Evolutionary conservation across 1,140 invertebrate species (phyloP), one percentile per base, ranked within the genome.

Genomic region (Drosophila cardini): DNA sequence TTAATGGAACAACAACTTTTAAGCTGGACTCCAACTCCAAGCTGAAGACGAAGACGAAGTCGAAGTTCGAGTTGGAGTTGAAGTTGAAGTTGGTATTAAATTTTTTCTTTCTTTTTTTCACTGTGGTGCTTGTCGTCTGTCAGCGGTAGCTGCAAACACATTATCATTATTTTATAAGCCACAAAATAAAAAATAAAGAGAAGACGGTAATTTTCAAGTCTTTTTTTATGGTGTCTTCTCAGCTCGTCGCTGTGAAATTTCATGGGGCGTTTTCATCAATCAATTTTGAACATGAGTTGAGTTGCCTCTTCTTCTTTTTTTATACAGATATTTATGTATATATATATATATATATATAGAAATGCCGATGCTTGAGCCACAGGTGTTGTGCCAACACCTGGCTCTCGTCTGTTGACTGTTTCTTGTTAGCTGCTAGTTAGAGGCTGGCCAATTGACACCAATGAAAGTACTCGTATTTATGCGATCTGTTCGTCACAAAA

Each of bases 251-350:
- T 52, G 32, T 43, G 58, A 45, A 40, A 55, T 75, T 73, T 69
- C 56, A 36, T 72, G 80, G 80, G 80, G 80, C 84, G 80, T 87
- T 84, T 89, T 80, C 84, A 84, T 84, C 77, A 89, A 89, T 78
- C 73, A 89, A 79, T 79, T 82, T 68, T 21, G 76, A 72, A 57
- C 70, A 61, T 79, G 76, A 76, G 68, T 57, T 73, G 57, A 74
- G 40, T 63, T 70, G 52, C 56, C 38, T 63, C 53, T 48, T n/a
- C 53, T 48, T 10, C 11, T 48, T 26, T 48, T 26, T 50, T 46
- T 78, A 71, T 82, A 72, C 71, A 62, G 71, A 65, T 65, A 52
- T 65, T 75, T 80, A 75, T 75, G 32, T 18, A 43, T n/a, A 13
- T 13, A 32, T 40, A 45, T 16, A 4, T 15, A 7, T 42, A 3